Percentiles rank a stretch among this genome's conserved stretches.
Conservation (phyloP, 2,888 invertebrate genomes). For the Mythimna albipuncta region DNA sequence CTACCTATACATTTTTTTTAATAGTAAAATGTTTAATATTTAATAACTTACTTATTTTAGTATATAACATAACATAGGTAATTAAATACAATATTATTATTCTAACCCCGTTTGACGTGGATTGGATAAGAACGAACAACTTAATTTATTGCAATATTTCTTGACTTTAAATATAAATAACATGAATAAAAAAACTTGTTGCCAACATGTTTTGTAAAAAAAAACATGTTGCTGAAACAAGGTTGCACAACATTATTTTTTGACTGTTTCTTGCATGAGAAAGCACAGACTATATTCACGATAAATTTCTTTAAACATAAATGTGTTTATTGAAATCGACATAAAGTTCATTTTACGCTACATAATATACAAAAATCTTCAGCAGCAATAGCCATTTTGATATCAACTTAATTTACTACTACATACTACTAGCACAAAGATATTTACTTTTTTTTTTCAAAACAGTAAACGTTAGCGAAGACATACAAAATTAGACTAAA, state of each 20-base stretch:
- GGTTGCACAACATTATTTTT: neutral
- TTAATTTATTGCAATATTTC: constrained; percentile 21
- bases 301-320: neutral
- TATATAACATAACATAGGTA: neutral
- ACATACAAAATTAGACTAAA: too few relatives aligned
- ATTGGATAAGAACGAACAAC: constrained; percentile 19
- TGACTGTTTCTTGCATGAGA: neutral
- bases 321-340: neutral
- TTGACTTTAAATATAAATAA: neutral
- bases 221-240: neutral
- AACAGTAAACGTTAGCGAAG: too few relatives aligned
- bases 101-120: constrained; percentile 40
- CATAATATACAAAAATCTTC: neutral
- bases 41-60: constrained; percentile 35
- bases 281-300: neutral
- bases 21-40: constrained; percentile 16
- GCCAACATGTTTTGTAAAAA: constrained; percentile 1
- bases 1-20: constrained; percentile 11
- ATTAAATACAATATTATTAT: constrained; percentile 22
- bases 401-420: neutral
- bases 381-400: neutral
- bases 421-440: neutral
- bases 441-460: too few relatives aligned
- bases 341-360: neutral
- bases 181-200: constrained; percentile 5